Base-by-base conservation (phyloP, 64 coral and sea anemone species). In the Montipora efflorescens region DNA sequence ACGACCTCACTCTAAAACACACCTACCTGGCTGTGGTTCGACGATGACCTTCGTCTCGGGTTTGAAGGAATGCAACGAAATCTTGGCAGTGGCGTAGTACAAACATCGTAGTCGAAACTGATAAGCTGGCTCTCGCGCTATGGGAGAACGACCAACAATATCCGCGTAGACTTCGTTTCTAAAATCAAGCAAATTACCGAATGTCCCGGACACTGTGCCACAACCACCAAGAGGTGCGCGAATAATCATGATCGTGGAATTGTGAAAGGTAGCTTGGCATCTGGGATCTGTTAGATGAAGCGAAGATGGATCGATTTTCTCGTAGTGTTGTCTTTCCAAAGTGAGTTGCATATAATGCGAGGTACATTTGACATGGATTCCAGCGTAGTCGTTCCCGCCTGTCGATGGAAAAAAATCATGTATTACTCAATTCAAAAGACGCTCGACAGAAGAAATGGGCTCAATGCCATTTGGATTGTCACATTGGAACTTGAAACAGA, bases 141-240 rank as follows among this genome's bases (percentile, higher is more conserved):
- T 97, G 1, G 81, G 45, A 20, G 72, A 89, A 18, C 88, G 88
- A 22, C 76, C 79, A 36, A 0, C 87, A 4, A 97, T 59, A 55
- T 97, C 96, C 10, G 93, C 94, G 70, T 95, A 79, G 6, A 97
- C 89, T 46, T 66, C 79, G 5, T 94, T 94, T 5, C 48, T 82
- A 83, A 97, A 97, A 18, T 69, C 87, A 55, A 97, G n/a, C 10
- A 97, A 75, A 52, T 84, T 87, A 1, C 79, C 92, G 46, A 73
- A 22, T 5, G 45, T 45, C 43, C 16, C 66, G 13, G 80, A 62
- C 14, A 5, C 6, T 1, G 96, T 97, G 19, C 92, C 92, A 80
- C 96, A 97, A 0, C 86, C 46, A 45, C 87, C 93, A 77, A 97
- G 93, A 6, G 93, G 96, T 77, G 93, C 91, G 71, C 84, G 67